Base-by-base conservation (phyloP, 2,888 invertebrate species). In the Drosophila pegasa region DNA sequence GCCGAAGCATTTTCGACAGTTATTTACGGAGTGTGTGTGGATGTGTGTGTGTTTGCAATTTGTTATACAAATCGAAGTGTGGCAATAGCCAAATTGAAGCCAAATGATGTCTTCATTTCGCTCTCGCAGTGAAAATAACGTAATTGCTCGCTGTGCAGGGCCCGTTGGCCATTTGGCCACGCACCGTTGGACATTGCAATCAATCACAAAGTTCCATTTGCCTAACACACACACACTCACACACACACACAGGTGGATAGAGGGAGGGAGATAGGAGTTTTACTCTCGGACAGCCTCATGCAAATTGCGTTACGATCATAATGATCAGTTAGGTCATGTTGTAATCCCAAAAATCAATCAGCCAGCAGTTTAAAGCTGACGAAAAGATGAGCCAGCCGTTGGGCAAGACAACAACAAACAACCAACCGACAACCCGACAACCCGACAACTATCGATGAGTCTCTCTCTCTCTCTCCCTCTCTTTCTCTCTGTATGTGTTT, bases 71-170 rank as follows among this genome's bases (percentile, higher is more conserved):
- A 84, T 78, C 71, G 54, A 66, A 62, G 65, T 83, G 86, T 82
- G 80, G 83, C 86, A 83, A 83, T 85, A 67, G 67, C 66, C 70
- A 82, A 85, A 83, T 83, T 79, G 48, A 71, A 71, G 79, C 79
- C 77, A 81, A 83, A 85, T 83, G 86, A 83, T 83, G 88, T 87
- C 88, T 87, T 87, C 74, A 78, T 87, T 88, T 82, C 68, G 82
- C 88, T 83, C 69, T 76, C 66, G 71, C 77, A 85, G 70, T 65
- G 79, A 84, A 77, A 71, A 78, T 66, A 84, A 58, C 64, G 73
- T 87, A 79, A 85, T 87, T 83, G 83, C 71, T 68, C 38, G 69
- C 47, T 54, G 64, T 61, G 66, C 69, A 59, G 69, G 60, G 77
- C 66, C 58, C 58, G 48, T 57, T 63, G 85, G 66, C 69, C 72